Evolutionary conservation across 2,113 vertebrate species (phyloP).

Genomic region (Semnornis frantzii): DNA sequence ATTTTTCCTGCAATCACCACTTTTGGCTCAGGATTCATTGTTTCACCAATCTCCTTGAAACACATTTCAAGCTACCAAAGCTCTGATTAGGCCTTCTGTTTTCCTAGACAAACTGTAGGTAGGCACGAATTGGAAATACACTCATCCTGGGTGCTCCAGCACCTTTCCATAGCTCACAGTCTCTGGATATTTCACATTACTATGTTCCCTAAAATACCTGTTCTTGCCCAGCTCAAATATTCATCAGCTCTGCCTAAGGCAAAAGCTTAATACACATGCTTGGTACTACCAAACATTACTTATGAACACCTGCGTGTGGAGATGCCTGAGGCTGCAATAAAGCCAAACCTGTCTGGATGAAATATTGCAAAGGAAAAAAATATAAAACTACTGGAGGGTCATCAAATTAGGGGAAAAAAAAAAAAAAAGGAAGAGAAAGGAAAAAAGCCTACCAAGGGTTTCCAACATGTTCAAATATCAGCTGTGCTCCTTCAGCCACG

Average conservation of each 20-base stretch:
- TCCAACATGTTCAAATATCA: background rate
- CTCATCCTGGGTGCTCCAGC: background rate
- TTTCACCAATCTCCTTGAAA: constrained; percentile 15
- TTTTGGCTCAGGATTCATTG: background rate
- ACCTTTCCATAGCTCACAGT: background rate
- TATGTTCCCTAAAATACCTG: background rate
- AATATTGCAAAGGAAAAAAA: background rate
- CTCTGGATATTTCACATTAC: background rate
- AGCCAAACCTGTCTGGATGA: constrained; percentile 18
- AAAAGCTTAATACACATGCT: constrained; percentile 1
- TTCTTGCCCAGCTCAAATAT: background rate
- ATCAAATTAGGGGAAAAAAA: background rate
- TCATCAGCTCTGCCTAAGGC: constrained; percentile 2
- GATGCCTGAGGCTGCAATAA: constrained; percentile 18
- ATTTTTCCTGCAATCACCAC: background rate
- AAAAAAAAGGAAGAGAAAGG: background rate
- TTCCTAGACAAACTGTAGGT: background rate
- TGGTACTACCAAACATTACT: constrained; percentile 19
- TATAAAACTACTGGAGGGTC: background rate
- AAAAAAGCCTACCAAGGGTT: background rate
- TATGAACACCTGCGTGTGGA: background rate
- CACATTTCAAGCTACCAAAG: constrained; percentile 4
- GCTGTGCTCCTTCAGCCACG: background rate
- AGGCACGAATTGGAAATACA: background rate
- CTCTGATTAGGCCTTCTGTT: background rate